phyloP scores from a whole-genome alignment of 2,797 vertebrate species.

The Sarcoramphus papa region DNA sequence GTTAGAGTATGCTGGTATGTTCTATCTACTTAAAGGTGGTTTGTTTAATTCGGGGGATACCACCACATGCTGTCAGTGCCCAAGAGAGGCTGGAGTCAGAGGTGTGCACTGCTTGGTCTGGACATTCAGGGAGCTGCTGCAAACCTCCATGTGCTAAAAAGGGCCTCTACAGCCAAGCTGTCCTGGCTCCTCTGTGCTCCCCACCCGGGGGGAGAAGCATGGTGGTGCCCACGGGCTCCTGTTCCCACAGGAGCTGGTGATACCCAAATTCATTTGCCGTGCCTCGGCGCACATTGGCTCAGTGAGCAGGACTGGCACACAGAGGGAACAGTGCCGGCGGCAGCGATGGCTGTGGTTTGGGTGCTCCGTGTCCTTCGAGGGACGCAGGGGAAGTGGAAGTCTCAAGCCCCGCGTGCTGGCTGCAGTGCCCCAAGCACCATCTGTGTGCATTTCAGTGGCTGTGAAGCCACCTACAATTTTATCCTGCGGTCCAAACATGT shows the following conservation, averaged over 20 bases:
- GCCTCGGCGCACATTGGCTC: not conserved
- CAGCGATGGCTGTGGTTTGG: not conserved
- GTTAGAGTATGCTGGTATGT: not conserved
- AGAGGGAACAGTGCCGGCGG: accelerated
- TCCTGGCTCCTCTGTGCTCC: too few relatives aligned
- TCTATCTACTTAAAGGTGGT: not conserved
- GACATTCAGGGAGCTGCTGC: not conserved
- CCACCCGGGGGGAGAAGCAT: accelerated
- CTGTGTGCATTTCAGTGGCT: not conserved
- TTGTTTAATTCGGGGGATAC: not conserved
- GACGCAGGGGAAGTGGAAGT: too few relatives aligned
- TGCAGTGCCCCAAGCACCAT: not conserved
- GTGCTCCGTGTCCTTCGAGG: not conserved
- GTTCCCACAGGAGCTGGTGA: not conserved
- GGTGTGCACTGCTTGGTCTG: not conserved
- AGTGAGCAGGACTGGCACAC: not conserved
- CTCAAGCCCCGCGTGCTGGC: accelerated
- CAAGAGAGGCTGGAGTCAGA: not conserved
- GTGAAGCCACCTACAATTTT: not conserved
- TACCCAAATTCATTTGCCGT: too few relatives aligned
- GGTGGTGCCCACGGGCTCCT: not conserved
- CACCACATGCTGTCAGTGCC: accelerated
- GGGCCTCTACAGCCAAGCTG: not conserved
- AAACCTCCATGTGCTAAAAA: not conserved
- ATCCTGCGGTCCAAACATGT: not conserved